Evolutionary conservation across 2,113 vertebrate genomes (phyloP), one percentile per base, ranked within the genome.

Genomic region (Chaetodon trifascialis): DNA sequence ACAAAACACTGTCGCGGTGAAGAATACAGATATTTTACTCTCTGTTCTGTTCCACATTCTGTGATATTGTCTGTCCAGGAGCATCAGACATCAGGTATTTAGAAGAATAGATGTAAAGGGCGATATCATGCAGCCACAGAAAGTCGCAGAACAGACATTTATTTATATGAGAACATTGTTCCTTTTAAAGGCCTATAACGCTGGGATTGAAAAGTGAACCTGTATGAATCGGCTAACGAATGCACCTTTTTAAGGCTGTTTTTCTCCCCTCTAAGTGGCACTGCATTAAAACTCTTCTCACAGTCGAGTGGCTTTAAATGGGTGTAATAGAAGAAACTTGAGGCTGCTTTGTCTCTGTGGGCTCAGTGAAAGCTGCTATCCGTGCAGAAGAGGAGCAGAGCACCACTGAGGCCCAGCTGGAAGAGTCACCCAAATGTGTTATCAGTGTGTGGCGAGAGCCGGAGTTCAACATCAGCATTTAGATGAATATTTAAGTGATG

Each of bases 201-300:
- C 65, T 36, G 47, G 47, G 52, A 82, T 54, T 66, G 23, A 49
- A 76, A 72, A 74, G 73, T 76, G 64, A 92, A 86, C 82, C 65
- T 70, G 74, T 54, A 67, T 79, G 79, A 88, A 83, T 51, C 25
- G 62, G 82, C 55, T 52, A 80, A 85, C 46, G 67, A 84, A 85
- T 83, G 78, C 85, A 85, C 80, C 82, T 88, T 86, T 91, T 91
- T 73, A 82, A 85, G 76, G 80, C 77, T 85, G 84, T 88, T 91
- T 87, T 80, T 88, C 69, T 83, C 55, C 40, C 47, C 64, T 87
- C 49, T 86, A 93, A 94, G 92, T 93, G 89, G 88, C 89, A 81
- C 86, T 81, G 79, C 89, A 92, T 94, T 93, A 93, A 90, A 92
- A 85, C 89, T 86, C 86, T 86, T 80, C 88, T 91, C 93, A 90